These are phyloP conservation scores for Odontesthes bonariensis DNA, from an alignment of 2,113 vertebrate genomes.

Conservation along the genomic window DNA sequence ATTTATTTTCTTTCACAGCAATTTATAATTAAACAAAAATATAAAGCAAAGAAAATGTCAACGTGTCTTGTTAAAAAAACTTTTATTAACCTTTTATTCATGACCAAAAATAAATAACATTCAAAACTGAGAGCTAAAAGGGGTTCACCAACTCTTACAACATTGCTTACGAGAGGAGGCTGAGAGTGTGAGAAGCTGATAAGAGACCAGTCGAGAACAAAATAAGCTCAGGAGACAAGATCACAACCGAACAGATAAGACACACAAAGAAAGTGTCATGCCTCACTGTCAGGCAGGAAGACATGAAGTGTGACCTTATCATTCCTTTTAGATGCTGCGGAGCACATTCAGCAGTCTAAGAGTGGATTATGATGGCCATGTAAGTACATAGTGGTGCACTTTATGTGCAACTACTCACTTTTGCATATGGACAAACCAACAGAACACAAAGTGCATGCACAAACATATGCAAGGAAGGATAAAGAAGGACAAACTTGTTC, in stretches of 20 bases:
- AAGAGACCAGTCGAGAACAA: constrained; percentile 36
- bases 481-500: too few relatives aligned
- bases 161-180: constrained; percentile 7
- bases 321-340: constrained; percentile 23
- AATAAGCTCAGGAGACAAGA: constrained; percentile 35
- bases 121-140: constrained; percentile 2
- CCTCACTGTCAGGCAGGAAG: constrained; percentile 29
- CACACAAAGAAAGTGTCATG: neutral
- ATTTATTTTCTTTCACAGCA: too few relatives aligned
- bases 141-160: constrained; percentile 4
- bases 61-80: too few relatives aligned
- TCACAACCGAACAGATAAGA: constrained; percentile 30
- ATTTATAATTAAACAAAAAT: too few relatives aligned
- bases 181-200: constrained; percentile 25
- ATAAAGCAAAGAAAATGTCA: too few relatives aligned
- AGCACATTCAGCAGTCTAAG: constrained; percentile 38
- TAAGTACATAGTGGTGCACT: neutral
- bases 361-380: constrained; percentile 22
- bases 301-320: constrained; percentile 45
- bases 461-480: neutral
- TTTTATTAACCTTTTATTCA: too few relatives aligned
- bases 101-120: neutral
- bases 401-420: too few relatives aligned
- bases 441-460: neutral
- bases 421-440: too few relatives aligned